A percentile compares a stretch with the other conserved stretches of the same genome.
These are phyloP conservation scores for Clistopyga incitator DNA, from an alignment of 2,888 invertebrate genomes.

Conservation along the genomic window DNA sequence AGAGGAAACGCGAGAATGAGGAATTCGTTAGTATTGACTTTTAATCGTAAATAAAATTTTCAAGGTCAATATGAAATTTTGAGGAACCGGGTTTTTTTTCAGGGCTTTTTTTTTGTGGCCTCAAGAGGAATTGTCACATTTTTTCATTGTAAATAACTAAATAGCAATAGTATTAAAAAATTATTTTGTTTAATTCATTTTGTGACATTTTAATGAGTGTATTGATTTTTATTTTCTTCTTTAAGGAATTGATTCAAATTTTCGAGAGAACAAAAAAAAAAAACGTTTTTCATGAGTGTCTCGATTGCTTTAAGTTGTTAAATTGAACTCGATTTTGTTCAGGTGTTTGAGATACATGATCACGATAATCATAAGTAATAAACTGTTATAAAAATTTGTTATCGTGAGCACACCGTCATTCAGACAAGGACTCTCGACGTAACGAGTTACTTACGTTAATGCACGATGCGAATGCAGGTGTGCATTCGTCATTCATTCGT, in stretches of 20 bases:
- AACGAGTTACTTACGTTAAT: conserved; percentile 25
- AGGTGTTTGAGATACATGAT: conserved; percentile 49
- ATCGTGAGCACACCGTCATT: conserved; percentile 12
- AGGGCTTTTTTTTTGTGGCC: no score
- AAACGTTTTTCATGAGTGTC: no score
- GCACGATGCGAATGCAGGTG: conserved; percentile 59
- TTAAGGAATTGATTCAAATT: no score
- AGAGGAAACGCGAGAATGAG: not conserved
- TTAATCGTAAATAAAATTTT: conserved; percentile 37
- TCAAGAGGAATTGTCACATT: not conserved
- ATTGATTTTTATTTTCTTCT: no score
- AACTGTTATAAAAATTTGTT: conserved; percentile 13
- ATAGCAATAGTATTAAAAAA: not conserved
- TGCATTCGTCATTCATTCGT: conserved; percentile 64
- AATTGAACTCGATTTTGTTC: conserved; percentile 6
- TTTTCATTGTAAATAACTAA: no score
- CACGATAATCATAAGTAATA: conserved; percentile 31
- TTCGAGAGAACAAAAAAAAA: no score
- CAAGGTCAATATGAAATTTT: conserved; percentile 44
- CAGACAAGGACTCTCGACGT: conserved; percentile 46
- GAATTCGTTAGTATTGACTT: conserved; percentile 11
- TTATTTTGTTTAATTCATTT: not conserved
- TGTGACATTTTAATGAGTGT: no score
- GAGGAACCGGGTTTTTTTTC: conserved; percentile 35
- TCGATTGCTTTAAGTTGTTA: not conserved